Evolutionary conservation across 2,797 vertebrate genomes (phyloP), one percentile per base, ranked within the genome.

Genomic region (Poecilia picta): DNA sequence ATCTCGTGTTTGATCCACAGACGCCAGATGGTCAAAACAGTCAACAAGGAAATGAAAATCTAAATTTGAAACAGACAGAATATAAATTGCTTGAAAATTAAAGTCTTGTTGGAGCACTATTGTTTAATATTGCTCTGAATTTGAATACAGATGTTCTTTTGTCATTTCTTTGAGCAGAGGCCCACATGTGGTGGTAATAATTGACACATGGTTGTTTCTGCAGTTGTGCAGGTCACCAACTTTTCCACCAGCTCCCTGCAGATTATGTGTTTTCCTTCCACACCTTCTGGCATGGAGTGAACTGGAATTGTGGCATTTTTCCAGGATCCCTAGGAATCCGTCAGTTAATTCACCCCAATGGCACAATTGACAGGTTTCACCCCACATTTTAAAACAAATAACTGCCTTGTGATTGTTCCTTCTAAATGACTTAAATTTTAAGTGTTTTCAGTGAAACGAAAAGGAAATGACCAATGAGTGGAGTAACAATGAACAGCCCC

Each of bases 61-160:
- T 23, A 51, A 79, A 89, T 84, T 8, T 15, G 81, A 77, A 87
- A 83, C 82, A 90, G 79, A 84, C 74, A 36, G 36, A 1, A 2
- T 41, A 39, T 57, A 73, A 51, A 45, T 43, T 45, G 39, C 11
- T 43, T 71, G 66, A 33, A 43, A 45, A 7, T 8, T 28, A 45
- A 68, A 68, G 68, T 71, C 68, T 28, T 71, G 41, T 23, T 7
- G 25, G 39, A 70, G 23, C 23, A 25, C 39, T n/a, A 43, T 11
- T 71, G 68, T 71, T 43, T 71, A 45, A 13, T 71, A 45, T 43
- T n/a, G 41, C 2, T 45, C 41, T 70, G 2, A 45, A 8, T 68
- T 68, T 43, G 36, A 41, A 71, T 28, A 28, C 25, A 8, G n/a
- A n/a, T 71, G n/a, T 28, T 68, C 33, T 76, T 15, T 77, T 15